phyloP scores from a whole-genome alignment of 2,113 vertebrate species.

The Hiodon alosoides region DNA sequence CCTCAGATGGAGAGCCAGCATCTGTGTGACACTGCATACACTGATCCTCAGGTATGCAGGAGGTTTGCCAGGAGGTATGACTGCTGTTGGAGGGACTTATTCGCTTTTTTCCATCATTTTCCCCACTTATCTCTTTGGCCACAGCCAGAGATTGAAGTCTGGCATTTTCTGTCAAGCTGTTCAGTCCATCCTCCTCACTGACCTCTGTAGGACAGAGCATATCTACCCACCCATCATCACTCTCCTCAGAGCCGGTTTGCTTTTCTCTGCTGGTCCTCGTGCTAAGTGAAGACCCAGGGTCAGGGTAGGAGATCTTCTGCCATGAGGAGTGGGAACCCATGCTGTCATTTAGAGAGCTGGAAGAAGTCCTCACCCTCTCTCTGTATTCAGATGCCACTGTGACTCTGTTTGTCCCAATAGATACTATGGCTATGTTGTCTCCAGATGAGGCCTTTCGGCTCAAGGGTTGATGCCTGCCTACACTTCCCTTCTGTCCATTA shows the following conservation, averaged over 20 bases:
- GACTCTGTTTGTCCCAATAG: background rate
- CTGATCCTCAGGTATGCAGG: background rate
- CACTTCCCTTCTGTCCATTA: background rate
- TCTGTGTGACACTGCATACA: background rate
- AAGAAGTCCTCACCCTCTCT: conserved; percentile 15
- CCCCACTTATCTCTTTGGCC: background rate
- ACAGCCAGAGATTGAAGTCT: background rate
- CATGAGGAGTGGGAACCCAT: conserved; percentile 58
- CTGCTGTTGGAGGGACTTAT: background rate
- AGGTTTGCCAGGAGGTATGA: background rate
- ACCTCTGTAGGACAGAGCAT: conserved; percentile 31
- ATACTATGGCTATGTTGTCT: background rate
- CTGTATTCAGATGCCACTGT: background rate
- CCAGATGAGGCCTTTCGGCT: background rate
- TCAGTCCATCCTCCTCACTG: conserved; percentile 15
- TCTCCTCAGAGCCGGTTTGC: background rate
- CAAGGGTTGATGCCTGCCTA: conserved; percentile 6
- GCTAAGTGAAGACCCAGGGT: conserved; percentile 42
- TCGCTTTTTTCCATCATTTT: too few relatives aligned
- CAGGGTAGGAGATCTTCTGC: conserved; percentile 45
- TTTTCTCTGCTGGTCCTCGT: conserved; percentile 53
- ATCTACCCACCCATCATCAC: conserved; percentile 3
- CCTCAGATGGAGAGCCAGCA: background rate
- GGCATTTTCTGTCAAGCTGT: background rate
- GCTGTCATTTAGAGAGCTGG: conserved; percentile 46